These are phyloP conservation scores for Menidia beryllina DNA, from an alignment of 2,113 vertebrate genomes.

Conservation along the genomic window DNA sequence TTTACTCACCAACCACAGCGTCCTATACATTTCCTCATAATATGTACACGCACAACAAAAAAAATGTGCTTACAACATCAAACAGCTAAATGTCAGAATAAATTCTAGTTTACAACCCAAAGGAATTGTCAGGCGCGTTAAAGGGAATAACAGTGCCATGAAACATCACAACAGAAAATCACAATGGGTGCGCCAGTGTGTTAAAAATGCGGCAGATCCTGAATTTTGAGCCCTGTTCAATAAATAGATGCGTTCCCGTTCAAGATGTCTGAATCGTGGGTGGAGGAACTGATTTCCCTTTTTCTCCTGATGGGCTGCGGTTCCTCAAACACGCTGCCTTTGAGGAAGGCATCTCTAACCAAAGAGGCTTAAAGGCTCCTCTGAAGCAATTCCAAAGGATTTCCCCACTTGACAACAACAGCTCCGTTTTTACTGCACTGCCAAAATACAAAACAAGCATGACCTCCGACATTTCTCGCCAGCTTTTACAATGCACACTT, in stretches of 20 bases:
- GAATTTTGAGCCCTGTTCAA: constrained; percentile 37
- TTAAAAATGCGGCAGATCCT: constrained; percentile 17
- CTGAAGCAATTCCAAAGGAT: constrained; percentile 83
- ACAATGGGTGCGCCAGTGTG: background rate
- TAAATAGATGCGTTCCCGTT: constrained; percentile 47
- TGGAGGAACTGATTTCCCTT: constrained; percentile 45
- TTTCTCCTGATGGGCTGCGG: constrained; percentile 52
- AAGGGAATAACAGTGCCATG: constrained; percentile 3
- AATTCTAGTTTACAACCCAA: constrained; percentile 5
- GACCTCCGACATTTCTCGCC: constrained; percentile 70
- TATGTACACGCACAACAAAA: background rate
- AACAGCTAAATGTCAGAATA: background rate
- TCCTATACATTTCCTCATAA: background rate
- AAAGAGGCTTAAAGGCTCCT: constrained; percentile 81
- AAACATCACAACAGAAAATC: constrained; percentile 2
- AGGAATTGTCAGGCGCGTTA: background rate
- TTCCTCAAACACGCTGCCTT: constrained; percentile 71
- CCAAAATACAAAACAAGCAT: constrained; percentile 77
- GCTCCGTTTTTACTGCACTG: constrained; percentile 75
- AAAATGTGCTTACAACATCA: constrained; percentile 11
- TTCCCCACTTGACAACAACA: constrained; percentile 79
- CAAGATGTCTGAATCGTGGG: constrained; percentile 51
- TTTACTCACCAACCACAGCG: constrained; percentile 5
- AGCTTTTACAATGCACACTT: constrained; percentile 73
- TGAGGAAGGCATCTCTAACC: constrained; percentile 73